These are phyloP conservation scores for Kradibia gibbosae DNA, from an alignment of 1,140 invertebrate species.

Conservation along the genomic window DNA sequence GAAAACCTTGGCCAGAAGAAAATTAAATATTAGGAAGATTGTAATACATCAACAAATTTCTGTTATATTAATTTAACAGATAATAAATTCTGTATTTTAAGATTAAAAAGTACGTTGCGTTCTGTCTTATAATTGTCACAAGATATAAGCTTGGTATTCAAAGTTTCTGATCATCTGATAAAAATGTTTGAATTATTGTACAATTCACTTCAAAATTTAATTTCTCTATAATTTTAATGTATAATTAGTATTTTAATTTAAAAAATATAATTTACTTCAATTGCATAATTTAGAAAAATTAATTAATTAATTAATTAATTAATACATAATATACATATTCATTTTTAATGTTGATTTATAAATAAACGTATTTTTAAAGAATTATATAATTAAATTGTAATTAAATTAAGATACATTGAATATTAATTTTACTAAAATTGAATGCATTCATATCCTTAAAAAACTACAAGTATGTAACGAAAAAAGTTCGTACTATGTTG, in stretches of 20 bases:
- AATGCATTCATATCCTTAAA: too few relatives aligned
- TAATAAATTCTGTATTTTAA: constrained; percentile 26
- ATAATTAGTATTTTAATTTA: not conserved
- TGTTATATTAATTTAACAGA: constrained; percentile 18
- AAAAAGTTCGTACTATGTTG: too few relatives aligned
- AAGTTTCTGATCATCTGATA: not conserved
- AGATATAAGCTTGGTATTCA: not conserved
- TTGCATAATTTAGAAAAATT: not conserved
- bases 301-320: not conserved
- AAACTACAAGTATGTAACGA: too few relatives aligned
- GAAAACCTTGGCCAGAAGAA: constrained; percentile 71
- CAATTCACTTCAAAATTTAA: not conserved
- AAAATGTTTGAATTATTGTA: not conserved
- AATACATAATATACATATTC: too few relatives aligned
- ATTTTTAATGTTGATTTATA: not conserved
- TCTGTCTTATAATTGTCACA: not conserved
- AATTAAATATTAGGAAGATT: constrained; percentile 22
- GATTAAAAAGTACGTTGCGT: constrained; percentile 4
- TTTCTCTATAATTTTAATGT: not conserved
- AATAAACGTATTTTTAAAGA: not conserved
- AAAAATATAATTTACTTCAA: not conserved
- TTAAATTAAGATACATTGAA: too few relatives aligned
- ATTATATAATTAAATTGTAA: too few relatives aligned
- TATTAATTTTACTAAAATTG: too few relatives aligned
- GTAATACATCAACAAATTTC: not conserved